These are phyloP conservation scores for Matsumurasca onukii DNA, from an alignment of 1,140 invertebrate genomes.

Conservation along the genomic window DNA sequence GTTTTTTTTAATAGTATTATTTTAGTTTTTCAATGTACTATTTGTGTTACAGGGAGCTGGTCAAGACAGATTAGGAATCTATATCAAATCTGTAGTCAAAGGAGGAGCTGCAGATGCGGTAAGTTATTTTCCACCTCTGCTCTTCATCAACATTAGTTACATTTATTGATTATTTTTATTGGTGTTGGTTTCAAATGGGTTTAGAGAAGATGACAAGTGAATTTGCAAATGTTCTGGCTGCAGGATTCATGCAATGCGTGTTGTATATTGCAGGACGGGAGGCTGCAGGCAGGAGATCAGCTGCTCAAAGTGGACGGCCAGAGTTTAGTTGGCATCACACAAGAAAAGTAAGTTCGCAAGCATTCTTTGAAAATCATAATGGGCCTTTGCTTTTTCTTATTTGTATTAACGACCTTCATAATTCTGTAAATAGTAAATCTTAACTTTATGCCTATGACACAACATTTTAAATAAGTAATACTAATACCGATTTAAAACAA, in stretches of 20 bases:
- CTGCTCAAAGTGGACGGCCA: conserved; percentile 95
- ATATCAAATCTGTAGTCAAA: conserved; percentile 96
- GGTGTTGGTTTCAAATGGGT: background rate
- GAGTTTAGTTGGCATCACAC: conserved; percentile 93
- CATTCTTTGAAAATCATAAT: no score
- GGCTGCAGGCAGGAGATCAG: conserved; percentile 96
- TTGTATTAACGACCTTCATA: no score
- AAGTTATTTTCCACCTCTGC: conserved; percentile 48
- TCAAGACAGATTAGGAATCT: conserved; percentile 92
- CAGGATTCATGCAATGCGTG: no score
- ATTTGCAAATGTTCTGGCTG: background rate
- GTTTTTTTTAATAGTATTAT: no score
- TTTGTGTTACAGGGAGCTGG: conserved; percentile 80
- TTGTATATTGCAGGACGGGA: conserved; percentile 67
- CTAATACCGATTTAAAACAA: no score
- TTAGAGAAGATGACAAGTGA: background rate
- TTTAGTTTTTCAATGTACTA: no score
- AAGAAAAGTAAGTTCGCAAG: conserved; percentile 79
- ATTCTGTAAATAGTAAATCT: no score
- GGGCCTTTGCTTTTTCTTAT: no score
- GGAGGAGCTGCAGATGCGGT: conserved; percentile 92
- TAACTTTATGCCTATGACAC: no score
- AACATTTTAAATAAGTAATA: background rate
- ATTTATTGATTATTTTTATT: background rate
- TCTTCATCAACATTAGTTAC: background rate